phyloP scores from a whole-genome alignment of 2,888 invertebrate genomes.

The Ernsta delagoae region DNA sequence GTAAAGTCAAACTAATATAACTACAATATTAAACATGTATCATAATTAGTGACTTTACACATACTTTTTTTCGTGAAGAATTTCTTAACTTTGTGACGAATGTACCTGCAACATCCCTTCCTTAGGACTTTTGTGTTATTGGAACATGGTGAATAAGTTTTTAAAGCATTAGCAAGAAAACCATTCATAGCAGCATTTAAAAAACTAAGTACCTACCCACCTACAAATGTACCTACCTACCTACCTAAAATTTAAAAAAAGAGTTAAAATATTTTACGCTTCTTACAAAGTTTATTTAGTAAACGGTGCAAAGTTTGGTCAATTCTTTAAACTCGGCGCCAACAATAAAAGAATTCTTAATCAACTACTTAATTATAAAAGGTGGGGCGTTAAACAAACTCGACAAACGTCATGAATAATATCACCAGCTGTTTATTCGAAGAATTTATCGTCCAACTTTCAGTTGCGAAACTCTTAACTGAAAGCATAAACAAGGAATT shows the following conservation, averaged over 20 bases:
- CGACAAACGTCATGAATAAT: slow-evolving; percentile 76
- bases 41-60: too few relatives aligned
- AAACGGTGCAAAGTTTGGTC: slow-evolving; percentile 24
- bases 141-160: too few relatives aligned
- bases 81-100: too few relatives aligned
- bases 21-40: too few relatives aligned
- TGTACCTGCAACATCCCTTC: too few relatives aligned
- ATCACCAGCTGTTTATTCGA: slow-evolving; percentile 77
- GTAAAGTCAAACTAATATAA: too few relatives aligned
- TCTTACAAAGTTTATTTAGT: slow-evolving; percentile 18
- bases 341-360: slow-evolving; percentile 62
- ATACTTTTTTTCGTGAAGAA: too few relatives aligned
- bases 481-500: slow-evolving; percentile 75
- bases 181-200: not conserved
- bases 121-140: too few relatives aligned
- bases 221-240: not conserved
- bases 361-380: slow-evolving; percentile 71
- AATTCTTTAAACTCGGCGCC: slow-evolving; percentile 41
- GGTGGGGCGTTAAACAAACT: slow-evolving; percentile 74
- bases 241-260: not conserved
- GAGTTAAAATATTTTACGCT: slow-evolving; percentile 40
- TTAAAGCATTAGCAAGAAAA: not conserved
- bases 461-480: slow-evolving; percentile 63
- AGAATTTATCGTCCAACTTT: slow-evolving; percentile 75
- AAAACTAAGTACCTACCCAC: too few relatives aligned